Conservation (phyloP, 2,888 invertebrate genomes). For the Ectobius pallidus region DNA sequence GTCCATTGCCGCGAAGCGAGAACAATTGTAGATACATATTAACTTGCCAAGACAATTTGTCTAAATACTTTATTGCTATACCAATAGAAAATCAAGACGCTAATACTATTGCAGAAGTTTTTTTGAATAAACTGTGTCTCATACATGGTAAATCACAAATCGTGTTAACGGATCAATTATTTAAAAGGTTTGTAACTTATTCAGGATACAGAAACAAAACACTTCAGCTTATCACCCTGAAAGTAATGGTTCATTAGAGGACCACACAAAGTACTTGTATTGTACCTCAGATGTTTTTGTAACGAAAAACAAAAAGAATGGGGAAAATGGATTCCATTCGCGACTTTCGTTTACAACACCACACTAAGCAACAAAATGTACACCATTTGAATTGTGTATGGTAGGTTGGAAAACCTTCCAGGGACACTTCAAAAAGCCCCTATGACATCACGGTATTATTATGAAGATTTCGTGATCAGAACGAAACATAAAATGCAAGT, state of each 20-base stretch:
- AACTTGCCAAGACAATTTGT: constrained; percentile 16
- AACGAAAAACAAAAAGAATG: not conserved
- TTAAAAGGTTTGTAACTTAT: constrained; percentile 40
- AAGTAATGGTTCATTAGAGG: no score
- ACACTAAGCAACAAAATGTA: not conserved
- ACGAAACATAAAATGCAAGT: not conserved
- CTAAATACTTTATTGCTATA: constrained; percentile 11
- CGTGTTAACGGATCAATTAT: constrained; percentile 48
- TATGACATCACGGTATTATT: no score
- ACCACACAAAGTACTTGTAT: constrained; percentile 19
- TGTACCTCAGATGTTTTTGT: not conserved
- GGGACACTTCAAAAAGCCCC: not conserved
- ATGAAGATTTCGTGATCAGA: not conserved
- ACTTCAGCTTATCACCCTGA: not conserved
- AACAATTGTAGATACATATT: not conserved
- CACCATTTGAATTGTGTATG: not conserved
- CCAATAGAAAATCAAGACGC: constrained; percentile 49
- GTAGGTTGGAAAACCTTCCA: no score
- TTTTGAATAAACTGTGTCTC: constrained; percentile 44
- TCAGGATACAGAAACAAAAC: not conserved
- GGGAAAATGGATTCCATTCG: constrained; percentile 5
- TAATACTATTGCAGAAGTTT: constrained; percentile 46
- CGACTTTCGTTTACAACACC: not conserved
- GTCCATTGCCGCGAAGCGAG: not conserved
- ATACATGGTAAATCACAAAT: constrained; percentile 44